A percentile compares a stretch with the other conserved stretches of the same genome.
These are phyloP conservation scores for Naso thynnoides DNA, from an alignment of 2,797 vertebrate genomes.

Conservation along the genomic window DNA sequence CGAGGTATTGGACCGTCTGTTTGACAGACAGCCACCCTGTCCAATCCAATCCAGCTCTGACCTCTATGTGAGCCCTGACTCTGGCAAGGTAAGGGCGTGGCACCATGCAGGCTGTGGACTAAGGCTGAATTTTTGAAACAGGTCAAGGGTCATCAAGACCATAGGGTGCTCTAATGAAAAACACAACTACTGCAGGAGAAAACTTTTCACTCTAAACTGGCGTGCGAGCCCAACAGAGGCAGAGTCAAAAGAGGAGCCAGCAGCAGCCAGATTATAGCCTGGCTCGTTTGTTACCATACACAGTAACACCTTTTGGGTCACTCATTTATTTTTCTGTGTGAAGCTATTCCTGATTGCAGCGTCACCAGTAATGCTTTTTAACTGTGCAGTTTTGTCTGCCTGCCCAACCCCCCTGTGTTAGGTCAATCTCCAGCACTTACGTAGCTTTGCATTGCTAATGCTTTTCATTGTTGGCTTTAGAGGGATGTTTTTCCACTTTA, in stretches of 20 bases:
- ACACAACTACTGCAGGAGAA: neutral
- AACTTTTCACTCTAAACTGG: neutral
- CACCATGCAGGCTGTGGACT: conserved; percentile 72
- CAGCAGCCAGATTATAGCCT: neutral
- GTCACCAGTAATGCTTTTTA: neutral
- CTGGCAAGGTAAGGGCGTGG: conserved; percentile 93
- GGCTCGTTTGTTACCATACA: neutral
- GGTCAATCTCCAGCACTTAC: neutral
- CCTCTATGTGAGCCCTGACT: conserved; percentile 92
- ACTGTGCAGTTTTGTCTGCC: neutral
- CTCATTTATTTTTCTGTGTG: neutral
- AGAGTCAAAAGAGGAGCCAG: neutral
- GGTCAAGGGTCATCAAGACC: conserved; percentile 22
- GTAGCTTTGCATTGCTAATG: neutral
- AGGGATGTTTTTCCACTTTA: neutral
- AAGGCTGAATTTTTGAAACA: conserved; percentile 63
- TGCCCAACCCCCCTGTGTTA: neutral
- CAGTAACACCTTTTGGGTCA: neutral
- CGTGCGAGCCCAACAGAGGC: neutral
- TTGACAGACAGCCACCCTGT: conserved; percentile 92
- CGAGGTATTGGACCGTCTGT: conserved; percentile 97
- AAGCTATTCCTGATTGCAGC: neutral
- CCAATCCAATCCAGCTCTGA: conserved; percentile 88
- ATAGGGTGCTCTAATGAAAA: conserved; percentile 1
- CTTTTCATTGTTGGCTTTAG: neutral